These are phyloP conservation scores for Choristoneura fumiferana DNA, from an alignment of 1,140 invertebrate genomes.

Conservation along the genomic window DNA sequence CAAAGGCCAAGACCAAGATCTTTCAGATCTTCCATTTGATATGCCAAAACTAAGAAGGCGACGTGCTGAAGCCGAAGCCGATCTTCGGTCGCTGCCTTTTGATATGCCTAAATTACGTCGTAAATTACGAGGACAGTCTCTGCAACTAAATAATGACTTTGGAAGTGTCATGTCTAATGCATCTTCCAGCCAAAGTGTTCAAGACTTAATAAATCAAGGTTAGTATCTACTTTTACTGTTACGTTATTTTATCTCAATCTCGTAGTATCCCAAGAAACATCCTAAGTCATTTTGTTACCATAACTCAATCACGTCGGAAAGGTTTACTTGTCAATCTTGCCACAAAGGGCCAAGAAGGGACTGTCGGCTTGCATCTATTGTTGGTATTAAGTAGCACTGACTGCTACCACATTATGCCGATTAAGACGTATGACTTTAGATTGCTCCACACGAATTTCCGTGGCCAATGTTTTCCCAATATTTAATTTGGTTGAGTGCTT, in stretches of 20 bases:
- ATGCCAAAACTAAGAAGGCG: conserved; percentile 92
- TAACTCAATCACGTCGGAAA: conserved; percentile 42
- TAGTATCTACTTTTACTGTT: conserved; percentile 25
- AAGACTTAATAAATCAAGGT: conserved; percentile 82
- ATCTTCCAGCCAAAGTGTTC: conserved; percentile 87
- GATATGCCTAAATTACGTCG: conserved; percentile 93
- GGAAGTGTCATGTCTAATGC: conserved; percentile 85
- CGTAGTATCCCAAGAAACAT: not conserved
- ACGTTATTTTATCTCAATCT: not conserved
- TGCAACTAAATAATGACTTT: conserved; percentile 70
- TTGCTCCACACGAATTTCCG: conserved; percentile 52
- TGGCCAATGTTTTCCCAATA: conserved; percentile 60
- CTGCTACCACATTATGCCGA: conserved; percentile 69
- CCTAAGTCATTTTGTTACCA: not conserved
- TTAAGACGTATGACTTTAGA: conserved; percentile 74
- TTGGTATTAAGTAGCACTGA: conserved; percentile 54
- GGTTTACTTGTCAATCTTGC: conserved; percentile 49
- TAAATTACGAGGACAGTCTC: conserved; percentile 80
- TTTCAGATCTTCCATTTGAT: conserved; percentile 90
- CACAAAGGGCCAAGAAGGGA: conserved; percentile 45
- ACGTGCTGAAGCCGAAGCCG: conserved; percentile 83
- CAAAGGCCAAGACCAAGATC: conserved; percentile 77
- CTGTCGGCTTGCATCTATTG: conserved; percentile 54
- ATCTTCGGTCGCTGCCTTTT: conserved; percentile 89
- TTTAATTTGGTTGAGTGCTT: conserved; percentile 76